Evolutionary conservation across 2,797 vertebrate species (phyloP).

Genomic region (Morelia viridis): DNA sequence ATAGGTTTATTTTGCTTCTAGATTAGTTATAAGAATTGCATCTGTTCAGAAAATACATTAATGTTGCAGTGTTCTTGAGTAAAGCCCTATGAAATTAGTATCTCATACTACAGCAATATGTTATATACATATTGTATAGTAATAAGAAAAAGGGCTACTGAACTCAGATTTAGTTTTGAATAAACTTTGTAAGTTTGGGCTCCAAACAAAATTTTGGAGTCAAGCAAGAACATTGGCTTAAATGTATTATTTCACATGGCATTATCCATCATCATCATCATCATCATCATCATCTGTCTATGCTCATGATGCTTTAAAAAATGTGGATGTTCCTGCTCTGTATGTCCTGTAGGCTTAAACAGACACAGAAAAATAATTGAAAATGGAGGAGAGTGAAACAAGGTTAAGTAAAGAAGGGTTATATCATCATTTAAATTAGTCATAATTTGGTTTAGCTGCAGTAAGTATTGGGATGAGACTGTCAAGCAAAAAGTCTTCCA

Average conservation of each 20-base stretch:
- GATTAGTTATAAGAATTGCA: constrained; percentile 17
- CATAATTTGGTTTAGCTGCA: not conserved
- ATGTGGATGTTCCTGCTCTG: not conserved
- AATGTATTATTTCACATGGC: constrained; percentile 13
- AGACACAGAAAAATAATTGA: not conserved
- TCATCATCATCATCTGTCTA: not conserved
- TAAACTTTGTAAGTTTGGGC: not conserved
- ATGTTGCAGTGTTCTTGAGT: not conserved
- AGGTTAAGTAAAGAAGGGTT: not conserved
- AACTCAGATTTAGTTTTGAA: not conserved
- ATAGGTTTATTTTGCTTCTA: not conserved
- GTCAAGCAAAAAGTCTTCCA: not conserved
- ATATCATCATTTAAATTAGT: not conserved
- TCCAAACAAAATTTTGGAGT: constrained; percentile 2
- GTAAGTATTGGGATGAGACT: not conserved
- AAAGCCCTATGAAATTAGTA: too few relatives aligned
- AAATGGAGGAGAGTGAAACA: not conserved
- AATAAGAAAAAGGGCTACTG: not conserved
- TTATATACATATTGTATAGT: too few relatives aligned
- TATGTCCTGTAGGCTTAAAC: not conserved
- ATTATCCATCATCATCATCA: not conserved
- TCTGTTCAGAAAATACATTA: not conserved
- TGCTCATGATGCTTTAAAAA: not conserved
- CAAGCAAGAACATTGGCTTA: not conserved
- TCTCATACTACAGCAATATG: too few relatives aligned